Base-by-base conservation (phyloP, 2,113 vertebrate species). In the Ophthalmolycus amberensis region DNA sequence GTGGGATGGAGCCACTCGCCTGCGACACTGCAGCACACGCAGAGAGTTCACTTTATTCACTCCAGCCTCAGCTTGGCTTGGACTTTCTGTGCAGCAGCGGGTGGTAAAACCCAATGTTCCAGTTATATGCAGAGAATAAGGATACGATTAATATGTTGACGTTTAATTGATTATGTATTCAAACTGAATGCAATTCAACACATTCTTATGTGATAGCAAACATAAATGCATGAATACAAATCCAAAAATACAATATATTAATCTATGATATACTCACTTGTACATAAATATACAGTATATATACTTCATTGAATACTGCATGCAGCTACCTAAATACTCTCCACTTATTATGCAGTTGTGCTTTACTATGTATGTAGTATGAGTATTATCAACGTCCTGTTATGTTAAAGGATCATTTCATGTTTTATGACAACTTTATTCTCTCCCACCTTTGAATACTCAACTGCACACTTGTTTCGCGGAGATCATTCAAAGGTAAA, bases 1-100 rank as follows among this genome's bases (percentile, higher is more conserved):
- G 18, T 67, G 59, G 80, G 75, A 80, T 65, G 46, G 69, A 80
- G 56, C 46, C n/a, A 12, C 63, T 59, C 37, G 15, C 14, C 34
- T 50, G 44, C 40, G 16, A 66, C 42, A 6, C 75, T 42, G 54
- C 75, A 60, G 67, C 27, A 29, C 40, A 79, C 50, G 32, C 38
- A 58, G 46, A 12, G 11, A 59, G 32, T 67, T 37, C 40, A 4
- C 10, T 64, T 59, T 34, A 29, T 54, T 27, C 48, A 42, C 44
- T 54, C 22, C 29, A 37, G 27, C 12, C 27, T 60, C 58, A 34
- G 56, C 27, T 16, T 25, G 14, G 32, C 59, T 25, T 2, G 22
- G 44, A 50, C 32, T 64, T 16, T 52, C 44, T 29, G 34, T 42
- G 46, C 1, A 44, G 67, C 44, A 46, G 25, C 25, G 1, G 37